These are phyloP conservation scores for Epirrhoe tristata DNA, from an alignment of 2,888 invertebrate genomes.

Conservation along the genomic window DNA sequence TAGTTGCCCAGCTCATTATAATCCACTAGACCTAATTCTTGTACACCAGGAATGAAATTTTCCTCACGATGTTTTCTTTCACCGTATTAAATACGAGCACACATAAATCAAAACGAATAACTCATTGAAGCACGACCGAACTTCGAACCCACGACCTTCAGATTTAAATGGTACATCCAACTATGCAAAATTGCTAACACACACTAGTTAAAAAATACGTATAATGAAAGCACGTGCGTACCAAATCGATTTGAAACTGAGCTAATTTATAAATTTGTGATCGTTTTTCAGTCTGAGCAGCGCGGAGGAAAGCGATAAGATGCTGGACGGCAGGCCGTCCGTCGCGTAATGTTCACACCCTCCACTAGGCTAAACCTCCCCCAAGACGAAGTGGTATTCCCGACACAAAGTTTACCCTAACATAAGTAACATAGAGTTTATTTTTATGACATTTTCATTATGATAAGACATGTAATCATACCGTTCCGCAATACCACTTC, in stretches of 20 bases:
- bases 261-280: not conserved
- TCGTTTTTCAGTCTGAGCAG: constrained; percentile 85
- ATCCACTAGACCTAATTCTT: not conserved
- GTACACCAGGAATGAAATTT: not conserved
- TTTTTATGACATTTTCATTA: constrained; percentile 62
- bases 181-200: not conserved
- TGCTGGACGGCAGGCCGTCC: constrained; percentile 90
- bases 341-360: constrained; percentile 79
- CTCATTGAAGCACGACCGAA: not conserved
- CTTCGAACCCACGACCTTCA: not conserved
- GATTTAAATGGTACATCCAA: not conserved
- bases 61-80: not conserved
- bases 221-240: constrained; percentile 23
- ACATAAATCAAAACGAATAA: not conserved
- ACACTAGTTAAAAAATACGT: not conserved
- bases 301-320: constrained; percentile 90
- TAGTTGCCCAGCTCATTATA: not conserved
- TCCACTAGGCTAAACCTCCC: constrained; percentile 61
- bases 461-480: constrained; percentile 43
- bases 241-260: constrained; percentile 19
- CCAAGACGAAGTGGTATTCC: constrained; percentile 58
- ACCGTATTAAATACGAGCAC: not conserved
- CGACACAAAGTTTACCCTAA: constrained; percentile 51
- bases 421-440: constrained; percentile 66
- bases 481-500: constrained; percentile 55